Base-by-base conservation (phyloP, 2,797 vertebrate species). In the Danio tinwini region DNA sequence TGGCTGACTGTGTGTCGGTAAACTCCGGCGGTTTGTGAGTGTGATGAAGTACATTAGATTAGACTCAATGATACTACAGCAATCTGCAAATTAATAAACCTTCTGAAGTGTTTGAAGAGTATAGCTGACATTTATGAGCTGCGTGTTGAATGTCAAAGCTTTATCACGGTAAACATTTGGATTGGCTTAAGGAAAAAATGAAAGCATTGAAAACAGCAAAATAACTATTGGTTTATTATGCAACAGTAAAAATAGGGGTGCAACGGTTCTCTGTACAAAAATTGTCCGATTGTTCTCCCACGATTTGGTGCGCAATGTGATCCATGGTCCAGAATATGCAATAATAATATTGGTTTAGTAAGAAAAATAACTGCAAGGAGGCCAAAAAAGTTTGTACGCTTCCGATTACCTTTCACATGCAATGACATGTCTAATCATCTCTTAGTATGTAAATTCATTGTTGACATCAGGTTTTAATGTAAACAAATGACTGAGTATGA, bases 11-110 rank as follows among this genome's bases (percentile, higher is more conserved):
- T 5, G 12, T 61, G 6, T 62, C 61, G 39, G 58, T 74, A 49
- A 73, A 73, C 13, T 44, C 14, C 12, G 14, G 40, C 19, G 0
- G 19, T 73, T n/a, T 12, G 17, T 12, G 49, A 16, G 21, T 19
- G 52, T 14, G 71, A 58, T 29, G 29, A 29, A 39, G 42, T 74
- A 19, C 44, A 49, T 61, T 74, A 47, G 40, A 73, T 19, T 40
- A 17, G 16, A 71, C 37, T 6, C 0, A 7, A 56, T 39, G 17
- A 72, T 56, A 40, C 12, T 21, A 17, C 12, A 29, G 16, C 7
- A 7, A n/a, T 9, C 53, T 19, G 5, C 5, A 59, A 5, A 47
- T 72, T 55, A 13, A 5, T 3, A 7, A 16, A 37, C 14, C 47
- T 50, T 9, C 8, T 29, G 50, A 8, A 29, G 21, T 64, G 16